Percentiles rank a stretch among this genome's conserved stretches.
Conservation (phyloP, 2,113 vertebrate genomes). For the Solea solea region DNA sequence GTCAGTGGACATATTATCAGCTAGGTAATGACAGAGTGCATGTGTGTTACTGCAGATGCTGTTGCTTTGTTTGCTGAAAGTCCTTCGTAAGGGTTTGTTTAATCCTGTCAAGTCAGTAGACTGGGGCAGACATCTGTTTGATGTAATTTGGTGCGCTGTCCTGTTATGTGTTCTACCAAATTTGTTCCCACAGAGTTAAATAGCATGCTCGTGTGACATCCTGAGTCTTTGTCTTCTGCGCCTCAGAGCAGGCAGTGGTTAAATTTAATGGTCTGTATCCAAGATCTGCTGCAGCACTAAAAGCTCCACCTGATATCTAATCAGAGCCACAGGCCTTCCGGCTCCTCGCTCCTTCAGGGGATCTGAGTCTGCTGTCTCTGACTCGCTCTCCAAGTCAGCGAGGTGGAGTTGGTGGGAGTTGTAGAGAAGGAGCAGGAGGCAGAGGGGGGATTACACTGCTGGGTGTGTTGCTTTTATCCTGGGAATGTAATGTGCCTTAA, state of each 20-base stretch:
- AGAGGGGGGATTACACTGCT: conserved; percentile 66
- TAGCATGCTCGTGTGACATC: conserved; percentile 76
- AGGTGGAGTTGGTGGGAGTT: conserved; percentile 38
- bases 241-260: conserved; percentile 75
- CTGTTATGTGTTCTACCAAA: conserved; percentile 60
- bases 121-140: conserved; percentile 69
- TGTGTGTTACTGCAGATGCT: conserved; percentile 45
- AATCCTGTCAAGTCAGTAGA: conserved; percentile 67
- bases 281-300: conserved; percentile 65
- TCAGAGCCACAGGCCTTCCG: conserved; percentile 52
- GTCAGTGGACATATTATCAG: conserved; percentile 33
- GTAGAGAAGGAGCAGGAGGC: conserved; percentile 51
- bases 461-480: conserved; percentile 77
- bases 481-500: conserved; percentile 78
- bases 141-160: conserved; percentile 65
- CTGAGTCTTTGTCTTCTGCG: conserved; percentile 78
- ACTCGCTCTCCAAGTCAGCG: conserved; percentile 16
- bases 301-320: conserved; percentile 69
- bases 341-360: conserved; percentile 32
- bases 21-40: conserved; percentile 48
- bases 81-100: conserved; percentile 60
- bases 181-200: conserved; percentile 68
- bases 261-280: conserved; percentile 78
- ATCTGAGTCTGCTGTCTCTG: conserved; percentile 15
- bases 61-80: conserved; percentile 51